Evolutionary conservation across 2,797 vertebrate genomes (phyloP), one percentile per base, ranked within the genome.

Genomic region (Cichlasoma orientale): DNA sequence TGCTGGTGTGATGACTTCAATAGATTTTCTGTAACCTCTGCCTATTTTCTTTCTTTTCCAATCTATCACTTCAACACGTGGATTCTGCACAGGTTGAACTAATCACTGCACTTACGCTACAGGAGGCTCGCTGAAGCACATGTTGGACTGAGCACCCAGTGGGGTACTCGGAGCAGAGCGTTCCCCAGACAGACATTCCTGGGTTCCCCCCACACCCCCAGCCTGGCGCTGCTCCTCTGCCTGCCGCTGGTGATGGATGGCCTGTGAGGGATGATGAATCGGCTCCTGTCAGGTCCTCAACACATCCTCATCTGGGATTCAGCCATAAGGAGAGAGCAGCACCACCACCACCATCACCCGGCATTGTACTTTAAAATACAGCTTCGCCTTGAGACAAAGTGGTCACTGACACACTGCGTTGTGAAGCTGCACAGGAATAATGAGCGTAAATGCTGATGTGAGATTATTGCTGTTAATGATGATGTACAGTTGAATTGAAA

Each of bases 221-320:
- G 25, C 77, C 57, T 29, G 12, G 29, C 27, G 14, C 58, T 56
- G 36, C 61, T 76, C 72, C 79, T 77, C 55, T 52, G 72, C 74
- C 77, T 80, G 85, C 83, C n/a, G 52, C 76, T 38, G 74, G 41
- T 92, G 92, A 93, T 93, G 89, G 91, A 94, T 91, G 87, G 88
- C 75, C 83, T 82, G 83, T 68, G 83, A 85, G 79, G 54, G 56
- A 88, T 92, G 90, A 92, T 92, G 86, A 93, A 94, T 93, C 38
- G 75, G 59, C 81, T 89, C 78, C 84, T 88, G 88, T 92, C 91
- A 83, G 72, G 72, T 77, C 77, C 61, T 84, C 77, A 89, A 70
- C 86, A 88, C 78, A 79, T 82, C 82, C 89, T 92, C 90, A 92
- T 91, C 84, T 89, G 85, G 84, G 88, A 91, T 91, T 88, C 90